Percentiles rank a stretch among this genome's conserved stretches.
These are phyloP conservation scores for Anguilla megastoma DNA, from an alignment of 2,797 vertebrate genomes.

Conservation along the genomic window DNA sequence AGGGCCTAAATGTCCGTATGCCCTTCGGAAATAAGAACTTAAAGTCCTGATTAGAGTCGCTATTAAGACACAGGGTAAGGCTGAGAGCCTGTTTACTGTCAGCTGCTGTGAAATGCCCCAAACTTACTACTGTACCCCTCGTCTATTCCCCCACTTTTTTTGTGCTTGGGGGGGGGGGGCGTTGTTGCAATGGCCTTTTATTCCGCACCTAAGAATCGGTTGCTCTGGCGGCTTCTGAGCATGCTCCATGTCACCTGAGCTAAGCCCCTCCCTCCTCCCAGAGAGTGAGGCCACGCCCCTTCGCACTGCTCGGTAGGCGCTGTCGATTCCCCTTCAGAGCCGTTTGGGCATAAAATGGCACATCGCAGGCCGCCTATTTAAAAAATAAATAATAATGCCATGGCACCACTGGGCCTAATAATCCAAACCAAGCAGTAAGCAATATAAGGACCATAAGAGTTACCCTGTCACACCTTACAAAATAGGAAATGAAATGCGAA, in stretches of 20 bases:
- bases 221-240: neutral
- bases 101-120: too few relatives aligned
- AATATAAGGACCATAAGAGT: neutral
- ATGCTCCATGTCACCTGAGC: neutral
- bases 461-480: neutral
- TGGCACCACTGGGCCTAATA: neutral
- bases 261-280: neutral
- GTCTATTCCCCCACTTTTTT: too few relatives aligned
- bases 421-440: neutral
- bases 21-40: too few relatives aligned
- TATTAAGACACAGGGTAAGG: too few relatives aligned
- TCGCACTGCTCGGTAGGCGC: neutral
- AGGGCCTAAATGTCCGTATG: too few relatives aligned
- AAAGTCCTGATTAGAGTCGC: too few relatives aligned
- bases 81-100: too few relatives aligned
- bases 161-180: too few relatives aligned
- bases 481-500: neutral
- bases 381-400: neutral
- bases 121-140: too few relatives aligned
- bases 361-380: neutral
- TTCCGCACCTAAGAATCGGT: neutral
- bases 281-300: neutral
- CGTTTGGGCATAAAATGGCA: neutral
- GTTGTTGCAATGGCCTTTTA: neutral
- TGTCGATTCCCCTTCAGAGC: neutral